Base-by-base conservation (phyloP, 2,888 invertebrate species). In the Epinotia brunnichana region DNA sequence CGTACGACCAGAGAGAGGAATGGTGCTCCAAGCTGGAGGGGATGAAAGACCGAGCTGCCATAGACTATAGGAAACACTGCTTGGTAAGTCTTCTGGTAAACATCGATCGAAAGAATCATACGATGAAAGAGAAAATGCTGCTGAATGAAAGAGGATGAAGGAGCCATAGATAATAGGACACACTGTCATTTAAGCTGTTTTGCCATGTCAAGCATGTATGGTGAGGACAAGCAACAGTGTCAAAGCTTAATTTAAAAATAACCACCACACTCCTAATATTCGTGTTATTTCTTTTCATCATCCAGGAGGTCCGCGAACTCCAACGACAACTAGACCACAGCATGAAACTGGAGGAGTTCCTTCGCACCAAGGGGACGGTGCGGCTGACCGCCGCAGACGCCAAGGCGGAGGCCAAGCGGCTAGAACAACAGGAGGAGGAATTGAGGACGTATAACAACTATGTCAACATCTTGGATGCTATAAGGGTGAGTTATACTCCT, bases 1-100 rank as follows among this genome's bases (percentile, higher is more conserved):
- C 98, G 0, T 98, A 97, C 83, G 98, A 98, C 88, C 97, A 97
- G 87, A 94, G 98, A 74, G 98, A 96, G 85, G 96, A 96, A 83
- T 95, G 96, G 89, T 95, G 96, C 82, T 94, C 95, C 71, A 98
- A 98, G 87, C 94, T 98, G 56, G 95, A 96, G 75, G 95, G 96
- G 0, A 91, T 98, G 48, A 96, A 96, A 81, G 97, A 97, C 77
- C 95, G 96, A 76, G 96, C 93, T 0, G 88, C 91, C 0, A 81
- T 88, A 11, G 92, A 93, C 70, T 93, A 92, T 51, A 87, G 93
- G 75, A 93, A 91, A 67, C 93, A 93, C 79, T 93, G 92, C 59
- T 81, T 93, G 86, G 92, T 92, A 76, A 74, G 80, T 29, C n/a
- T n/a, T n/a, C n/a, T n/a, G n/a, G n/a, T n/a, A n/a, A n/a, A n/a